These are phyloP conservation scores for Gavia stellata DNA, from an alignment of 2,113 vertebrate genomes.

Conservation along the genomic window DNA sequence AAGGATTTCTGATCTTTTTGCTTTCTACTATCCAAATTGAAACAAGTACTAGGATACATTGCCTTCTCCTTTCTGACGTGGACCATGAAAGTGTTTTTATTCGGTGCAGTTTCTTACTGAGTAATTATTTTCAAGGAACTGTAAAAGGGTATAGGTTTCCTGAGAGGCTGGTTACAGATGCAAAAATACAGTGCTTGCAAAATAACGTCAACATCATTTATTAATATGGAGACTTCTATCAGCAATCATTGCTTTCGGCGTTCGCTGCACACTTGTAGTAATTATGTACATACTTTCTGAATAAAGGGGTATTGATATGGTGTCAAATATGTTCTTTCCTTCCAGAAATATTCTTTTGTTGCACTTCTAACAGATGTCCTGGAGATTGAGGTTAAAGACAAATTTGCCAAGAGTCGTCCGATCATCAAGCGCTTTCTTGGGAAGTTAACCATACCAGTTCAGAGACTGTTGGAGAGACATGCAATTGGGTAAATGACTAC, in stretches of 20 bases:
- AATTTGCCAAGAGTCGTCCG: conserved; percentile 98
- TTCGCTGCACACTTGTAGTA: background rate
- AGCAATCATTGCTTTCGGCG: background rate
- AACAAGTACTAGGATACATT: background rate
- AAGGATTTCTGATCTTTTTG: background rate
- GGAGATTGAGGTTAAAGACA: conserved; percentile 98
- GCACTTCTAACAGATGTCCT: conserved; percentile 96
- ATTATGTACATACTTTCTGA: background rate
- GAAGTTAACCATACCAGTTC: conserved; percentile 93
- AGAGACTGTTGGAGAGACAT: conserved; percentile 91
- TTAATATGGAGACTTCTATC: background rate
- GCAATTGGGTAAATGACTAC: conserved; percentile 83
- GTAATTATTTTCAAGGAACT: background rate
- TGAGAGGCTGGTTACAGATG: background rate
- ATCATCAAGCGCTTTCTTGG: conserved; percentile 99
- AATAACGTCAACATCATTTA: background rate
- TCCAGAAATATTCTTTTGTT: conserved; percentile 97
- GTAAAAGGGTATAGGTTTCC: background rate
- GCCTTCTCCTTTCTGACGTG: background rate
- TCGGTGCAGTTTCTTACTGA: background rate
- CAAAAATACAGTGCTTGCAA: background rate
- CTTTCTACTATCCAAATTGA: background rate
- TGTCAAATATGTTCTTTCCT: conserved; percentile 52
- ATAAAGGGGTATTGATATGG: conserved; percentile 6
- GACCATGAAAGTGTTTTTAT: background rate